Evolutionary conservation across 2,797 vertebrate species (phyloP).

Genomic region (Heterohyrax brucei): DNA sequence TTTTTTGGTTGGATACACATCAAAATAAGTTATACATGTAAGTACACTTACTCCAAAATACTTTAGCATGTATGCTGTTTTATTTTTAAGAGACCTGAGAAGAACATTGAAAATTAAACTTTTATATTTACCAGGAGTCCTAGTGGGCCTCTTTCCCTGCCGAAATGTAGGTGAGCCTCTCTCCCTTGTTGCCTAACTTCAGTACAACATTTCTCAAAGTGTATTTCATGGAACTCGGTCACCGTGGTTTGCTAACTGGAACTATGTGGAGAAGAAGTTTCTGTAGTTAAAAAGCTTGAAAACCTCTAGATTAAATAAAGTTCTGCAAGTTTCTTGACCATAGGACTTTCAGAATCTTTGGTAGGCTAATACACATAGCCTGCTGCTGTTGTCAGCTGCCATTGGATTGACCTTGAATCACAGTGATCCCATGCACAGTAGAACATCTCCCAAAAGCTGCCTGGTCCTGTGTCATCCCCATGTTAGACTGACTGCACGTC

Average conservation of each 20-base stretch:
- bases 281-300: not conserved
- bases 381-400: too few relatives aligned
- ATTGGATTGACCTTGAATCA: too few relatives aligned
- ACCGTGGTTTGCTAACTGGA: not conserved
- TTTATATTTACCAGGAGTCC: not conserved
- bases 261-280: not conserved
- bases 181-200: not conserved
- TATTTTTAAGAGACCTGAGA: constrained; percentile 51
- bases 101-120: constrained; percentile 40
- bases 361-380: not conserved
- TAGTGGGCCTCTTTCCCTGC: not conserved
- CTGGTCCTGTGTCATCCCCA: too few relatives aligned
- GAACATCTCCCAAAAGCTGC: too few relatives aligned
- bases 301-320: not conserved
- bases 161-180: not conserved
- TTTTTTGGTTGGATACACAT: not conserved
- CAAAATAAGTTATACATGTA: not conserved
- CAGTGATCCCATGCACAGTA: too few relatives aligned
- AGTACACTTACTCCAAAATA: not conserved
- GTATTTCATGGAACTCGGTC: not conserved
- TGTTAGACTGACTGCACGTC: too few relatives aligned
- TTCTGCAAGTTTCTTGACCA: not conserved
- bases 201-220: constrained; percentile 30
- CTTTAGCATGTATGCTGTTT: not conserved
- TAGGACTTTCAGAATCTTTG: not conserved